A percentile compares a stretch with the other conserved stretches of the same genome.
phyloP scores from a whole-genome alignment of 37 sponge, comb jelly and placozoan species.

The Theonella swinhoei region DNA sequence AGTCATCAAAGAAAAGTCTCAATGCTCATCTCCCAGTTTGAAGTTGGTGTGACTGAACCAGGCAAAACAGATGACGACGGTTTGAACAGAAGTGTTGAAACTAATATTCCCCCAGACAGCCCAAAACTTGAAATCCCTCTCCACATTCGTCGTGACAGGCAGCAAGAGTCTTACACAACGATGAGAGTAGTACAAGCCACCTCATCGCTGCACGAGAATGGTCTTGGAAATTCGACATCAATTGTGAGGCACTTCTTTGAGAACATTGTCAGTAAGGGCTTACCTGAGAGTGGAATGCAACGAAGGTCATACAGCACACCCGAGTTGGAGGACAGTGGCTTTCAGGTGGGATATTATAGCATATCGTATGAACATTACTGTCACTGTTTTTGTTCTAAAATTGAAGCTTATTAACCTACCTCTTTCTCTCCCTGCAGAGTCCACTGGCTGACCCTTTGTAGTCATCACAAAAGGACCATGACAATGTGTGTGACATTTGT shows the following conservation, averaged over 20 bases:
- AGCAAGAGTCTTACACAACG: background rate
- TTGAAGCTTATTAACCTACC: too few relatives aligned
- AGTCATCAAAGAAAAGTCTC: background rate
- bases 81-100: too few relatives aligned
- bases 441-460: too few relatives aligned
- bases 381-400: too few relatives aligned
- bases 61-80: background rate
- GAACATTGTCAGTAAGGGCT: conserved; percentile 16
- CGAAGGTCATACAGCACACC: conserved; percentile 1
- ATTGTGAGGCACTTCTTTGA: conserved; percentile 43
- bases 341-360: conserved; percentile 7
- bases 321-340: conserved; percentile 23
- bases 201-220: background rate
- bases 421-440: too few relatives aligned
- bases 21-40: conserved; percentile 16
- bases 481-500: too few relatives aligned
- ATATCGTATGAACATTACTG: too few relatives aligned
- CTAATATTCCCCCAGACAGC: background rate
- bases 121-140: background rate
- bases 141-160: background rate
- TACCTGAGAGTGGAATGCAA: background rate
- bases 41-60: background rate
- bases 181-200: background rate
- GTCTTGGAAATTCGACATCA: conserved; percentile 2
- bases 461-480: too few relatives aligned